phyloP scores from a whole-genome alignment of 2,113 vertebrate species.

The Riparia riparia region DNA sequence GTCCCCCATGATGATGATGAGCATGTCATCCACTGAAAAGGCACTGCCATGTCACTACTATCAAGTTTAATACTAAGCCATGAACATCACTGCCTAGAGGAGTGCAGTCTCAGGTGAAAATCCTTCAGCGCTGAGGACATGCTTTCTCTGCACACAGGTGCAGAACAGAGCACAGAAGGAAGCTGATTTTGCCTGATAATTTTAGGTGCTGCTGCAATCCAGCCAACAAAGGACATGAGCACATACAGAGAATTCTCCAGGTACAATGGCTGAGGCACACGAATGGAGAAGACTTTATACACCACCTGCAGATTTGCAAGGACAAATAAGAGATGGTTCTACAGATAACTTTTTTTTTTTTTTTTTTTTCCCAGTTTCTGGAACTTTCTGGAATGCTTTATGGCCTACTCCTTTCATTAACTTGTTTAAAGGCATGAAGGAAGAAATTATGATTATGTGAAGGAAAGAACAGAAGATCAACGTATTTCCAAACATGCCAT shows the following conservation, averaged over 20 bases:
- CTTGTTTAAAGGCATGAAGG: neutral
- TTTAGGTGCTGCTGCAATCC: neutral
- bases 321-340: neutral
- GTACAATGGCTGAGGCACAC: neutral
- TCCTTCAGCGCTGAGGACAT: neutral
- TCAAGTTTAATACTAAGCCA: neutral
- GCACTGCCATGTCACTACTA: neutral
- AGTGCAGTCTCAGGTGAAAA: neutral
- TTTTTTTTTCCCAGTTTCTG: neutral
- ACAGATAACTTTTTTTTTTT: neutral
- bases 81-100: neutral
- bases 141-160: neutral
- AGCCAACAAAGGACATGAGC: neutral
- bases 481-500: neutral
- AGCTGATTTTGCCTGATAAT: neutral
- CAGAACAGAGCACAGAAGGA: neutral
- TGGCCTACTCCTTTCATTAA: neutral
- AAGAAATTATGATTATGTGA: neutral
- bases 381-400: constrained; percentile 12
- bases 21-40: neutral
- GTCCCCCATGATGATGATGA: rapidly evolving
- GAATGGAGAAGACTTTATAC: neutral
- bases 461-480: constrained; percentile 4
- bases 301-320: neutral
- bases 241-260: rapidly evolving